Percentiles rank a stretch among this genome's conserved stretches.
phyloP scores from a whole-genome alignment of 2,113 vertebrate genomes.

The Fukomys damarensis region DNA sequence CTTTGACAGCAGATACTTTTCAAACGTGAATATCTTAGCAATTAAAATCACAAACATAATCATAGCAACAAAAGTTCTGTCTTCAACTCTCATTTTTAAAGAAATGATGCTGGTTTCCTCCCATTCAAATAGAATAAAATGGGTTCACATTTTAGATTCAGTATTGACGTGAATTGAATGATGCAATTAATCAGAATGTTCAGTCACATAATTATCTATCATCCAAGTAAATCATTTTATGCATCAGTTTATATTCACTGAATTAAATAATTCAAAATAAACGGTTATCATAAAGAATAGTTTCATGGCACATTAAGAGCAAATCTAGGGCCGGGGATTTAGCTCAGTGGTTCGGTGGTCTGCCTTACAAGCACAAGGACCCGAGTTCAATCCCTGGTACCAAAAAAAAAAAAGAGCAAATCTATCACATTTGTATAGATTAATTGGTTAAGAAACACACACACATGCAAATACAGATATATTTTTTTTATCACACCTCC shows the following conservation, averaged over 20 bases:
- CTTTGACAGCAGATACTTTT: constrained; percentile 76
- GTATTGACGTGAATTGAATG: constrained; percentile 37
- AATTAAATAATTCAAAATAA: constrained; percentile 74
- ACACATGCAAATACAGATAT: not conserved
- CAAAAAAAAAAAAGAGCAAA: too few species aligned
- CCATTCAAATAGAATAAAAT: constrained; percentile 56
- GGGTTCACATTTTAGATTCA: constrained; percentile 41
- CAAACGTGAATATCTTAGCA: constrained; percentile 66
- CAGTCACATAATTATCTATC: constrained; percentile 63
- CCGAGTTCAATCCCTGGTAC: too few species aligned
- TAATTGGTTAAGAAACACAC: not conserved
- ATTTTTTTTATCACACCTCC: not conserved
- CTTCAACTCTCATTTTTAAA: constrained; percentile 55
- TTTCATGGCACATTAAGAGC: constrained; percentile 15
- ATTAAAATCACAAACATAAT: constrained; percentile 79
- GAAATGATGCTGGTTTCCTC: not conserved
- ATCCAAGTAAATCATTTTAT: constrained; percentile 62
- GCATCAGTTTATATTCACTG: constrained; percentile 50
- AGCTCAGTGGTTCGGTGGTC: too few species aligned
- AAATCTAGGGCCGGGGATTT: too few species aligned
- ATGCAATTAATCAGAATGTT: constrained; percentile 68
- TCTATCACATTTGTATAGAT: not conserved
- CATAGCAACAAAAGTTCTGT: constrained; percentile 58
- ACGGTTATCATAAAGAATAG: constrained; percentile 32
- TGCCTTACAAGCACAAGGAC: too few species aligned